Percentiles rank a stretch among this genome's conserved stretches.
Conservation (phyloP, 2,888 invertebrate species). For the Drosophila kambysellisi region DNA sequence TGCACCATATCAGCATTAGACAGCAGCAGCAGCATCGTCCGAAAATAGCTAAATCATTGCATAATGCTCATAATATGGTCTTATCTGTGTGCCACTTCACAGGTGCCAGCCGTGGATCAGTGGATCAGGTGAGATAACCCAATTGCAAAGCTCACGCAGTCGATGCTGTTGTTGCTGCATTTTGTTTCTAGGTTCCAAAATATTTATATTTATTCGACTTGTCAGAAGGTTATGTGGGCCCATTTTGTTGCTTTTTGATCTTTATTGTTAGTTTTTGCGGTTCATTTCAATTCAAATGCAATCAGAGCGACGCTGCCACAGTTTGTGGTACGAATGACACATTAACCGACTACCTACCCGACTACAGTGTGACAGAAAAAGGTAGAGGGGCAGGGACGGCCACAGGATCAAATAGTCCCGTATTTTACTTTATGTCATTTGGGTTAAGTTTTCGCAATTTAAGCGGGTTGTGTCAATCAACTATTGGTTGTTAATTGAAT, state of each 20-base stretch:
- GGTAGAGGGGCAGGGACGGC: not conserved
- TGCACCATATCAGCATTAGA: conserved; percentile 45
- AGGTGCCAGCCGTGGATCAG: no score
- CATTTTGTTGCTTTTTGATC: conserved; percentile 45
- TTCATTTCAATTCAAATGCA: conserved; percentile 78
- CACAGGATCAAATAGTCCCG: conserved; percentile 19
- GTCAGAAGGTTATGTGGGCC: conserved; percentile 10
- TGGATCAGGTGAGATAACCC: no score
- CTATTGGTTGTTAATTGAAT: not conserved
- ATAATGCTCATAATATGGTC: no score
- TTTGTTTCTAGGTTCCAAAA: no score
- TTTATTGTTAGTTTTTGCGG: conserved; percentile 81
- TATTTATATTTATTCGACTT: conserved; percentile 10
- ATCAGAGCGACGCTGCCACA: conserved; percentile 61
- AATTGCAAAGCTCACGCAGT: no score
- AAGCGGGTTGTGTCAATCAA: not conserved
- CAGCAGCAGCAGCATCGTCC: not conserved
- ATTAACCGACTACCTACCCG: conserved; percentile 45
- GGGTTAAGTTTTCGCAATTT: conserved; percentile 14
- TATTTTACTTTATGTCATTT: conserved; percentile 16
- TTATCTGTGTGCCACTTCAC: no score
- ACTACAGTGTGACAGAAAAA: not conserved
- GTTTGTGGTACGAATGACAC: conserved; percentile 67
- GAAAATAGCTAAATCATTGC: no score
- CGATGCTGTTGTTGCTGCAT: no score